Percentiles rank a stretch among this genome's conserved stretches.
Conservation (phyloP, 2,888 invertebrate genomes). For the Lasioglossum morio region DNA sequence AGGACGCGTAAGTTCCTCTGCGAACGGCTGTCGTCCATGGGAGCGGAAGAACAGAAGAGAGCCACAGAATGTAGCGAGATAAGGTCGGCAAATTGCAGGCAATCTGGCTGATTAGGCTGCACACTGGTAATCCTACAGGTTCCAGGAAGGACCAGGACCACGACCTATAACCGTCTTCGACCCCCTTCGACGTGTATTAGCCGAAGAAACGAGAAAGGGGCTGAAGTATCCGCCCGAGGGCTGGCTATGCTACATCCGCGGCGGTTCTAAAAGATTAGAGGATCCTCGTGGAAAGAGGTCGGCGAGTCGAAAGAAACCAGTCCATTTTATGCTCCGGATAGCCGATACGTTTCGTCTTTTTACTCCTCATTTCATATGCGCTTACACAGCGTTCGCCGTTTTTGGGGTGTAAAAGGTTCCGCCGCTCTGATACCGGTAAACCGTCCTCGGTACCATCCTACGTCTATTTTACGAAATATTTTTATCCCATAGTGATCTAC, state of each 20-base stretch:
- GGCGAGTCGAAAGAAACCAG: conserved; percentile 34
- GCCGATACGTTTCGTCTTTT: conserved; percentile 32
- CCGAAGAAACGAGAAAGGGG: conserved; percentile 66
- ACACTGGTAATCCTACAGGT: conserved; percentile 75
- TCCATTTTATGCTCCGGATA: conserved; percentile 37
- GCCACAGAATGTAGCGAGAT: conserved; percentile 69
- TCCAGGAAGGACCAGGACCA: conserved; percentile 38
- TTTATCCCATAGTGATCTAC: neutral
- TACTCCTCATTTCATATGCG: conserved; percentile 13
- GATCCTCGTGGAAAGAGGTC: conserved; percentile 41
- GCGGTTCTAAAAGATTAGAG: conserved; percentile 62
- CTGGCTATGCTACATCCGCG: conserved; percentile 32
- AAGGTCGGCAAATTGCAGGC: conserved; percentile 81
- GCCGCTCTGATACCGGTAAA: neutral
- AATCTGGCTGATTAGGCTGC: conserved; percentile 83
- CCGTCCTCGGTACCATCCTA: neutral
- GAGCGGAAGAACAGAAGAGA: conserved; percentile 58
- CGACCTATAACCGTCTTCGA: conserved; percentile 58
- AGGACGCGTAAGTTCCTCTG: neutral
- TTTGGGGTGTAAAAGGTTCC: conserved; percentile 1
- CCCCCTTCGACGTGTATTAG: conserved; percentile 63
- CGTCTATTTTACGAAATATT: neutral
- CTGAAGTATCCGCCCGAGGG: conserved; percentile 30
- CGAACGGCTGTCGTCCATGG: conserved; percentile 32
- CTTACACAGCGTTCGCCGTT: conserved; percentile 18